These are phyloP conservation scores for Gymnocypris eckloni DNA, from an alignment of 2,797 vertebrate species.

Conservation along the genomic window DNA sequence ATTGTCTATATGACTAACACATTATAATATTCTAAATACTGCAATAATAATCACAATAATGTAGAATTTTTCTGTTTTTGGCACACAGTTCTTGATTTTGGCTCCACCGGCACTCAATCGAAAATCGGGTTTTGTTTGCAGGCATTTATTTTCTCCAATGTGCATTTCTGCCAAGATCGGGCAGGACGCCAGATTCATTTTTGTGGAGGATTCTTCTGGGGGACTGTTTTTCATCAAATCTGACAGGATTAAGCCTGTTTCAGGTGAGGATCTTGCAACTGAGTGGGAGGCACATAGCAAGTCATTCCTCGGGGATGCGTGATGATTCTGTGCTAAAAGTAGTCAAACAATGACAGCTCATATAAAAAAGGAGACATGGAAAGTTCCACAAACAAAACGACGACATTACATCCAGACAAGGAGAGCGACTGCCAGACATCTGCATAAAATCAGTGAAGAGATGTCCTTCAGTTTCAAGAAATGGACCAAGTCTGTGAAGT, in stretches of 20 bases:
- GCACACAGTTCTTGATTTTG: background rate
- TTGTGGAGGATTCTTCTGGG: constrained; percentile 14
- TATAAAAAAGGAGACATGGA: constrained; percentile 6
- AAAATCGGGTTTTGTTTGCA: constrained; percentile 14
- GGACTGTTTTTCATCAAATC: constrained; percentile 32
- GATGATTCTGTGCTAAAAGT: constrained; percentile 13
- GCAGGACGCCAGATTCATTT: background rate
- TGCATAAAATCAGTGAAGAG: constrained; percentile 38
- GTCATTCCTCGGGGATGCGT: constrained; percentile 4
- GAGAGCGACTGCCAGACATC: constrained; percentile 26
- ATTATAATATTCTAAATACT: background rate
- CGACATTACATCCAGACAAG: background rate
- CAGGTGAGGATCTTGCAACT: constrained; percentile 34
- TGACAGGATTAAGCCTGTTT: constrained; percentile 21
- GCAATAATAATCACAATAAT: background rate
- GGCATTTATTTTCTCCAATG: background rate
- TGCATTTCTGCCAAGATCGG: constrained; percentile 10
- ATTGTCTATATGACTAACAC: background rate
- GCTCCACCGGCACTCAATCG: background rate
- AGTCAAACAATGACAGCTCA: constrained; percentile 27
- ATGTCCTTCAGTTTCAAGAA: constrained; percentile 16
- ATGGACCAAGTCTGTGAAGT: background rate
- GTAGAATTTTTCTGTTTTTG: background rate
- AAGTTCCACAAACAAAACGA: constrained; percentile 14
- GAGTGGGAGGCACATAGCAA: constrained; percentile 6